Evolutionary conservation across 2,797 vertebrate genomes (phyloP).

Genomic region (Manis crassicaudata): DNA sequence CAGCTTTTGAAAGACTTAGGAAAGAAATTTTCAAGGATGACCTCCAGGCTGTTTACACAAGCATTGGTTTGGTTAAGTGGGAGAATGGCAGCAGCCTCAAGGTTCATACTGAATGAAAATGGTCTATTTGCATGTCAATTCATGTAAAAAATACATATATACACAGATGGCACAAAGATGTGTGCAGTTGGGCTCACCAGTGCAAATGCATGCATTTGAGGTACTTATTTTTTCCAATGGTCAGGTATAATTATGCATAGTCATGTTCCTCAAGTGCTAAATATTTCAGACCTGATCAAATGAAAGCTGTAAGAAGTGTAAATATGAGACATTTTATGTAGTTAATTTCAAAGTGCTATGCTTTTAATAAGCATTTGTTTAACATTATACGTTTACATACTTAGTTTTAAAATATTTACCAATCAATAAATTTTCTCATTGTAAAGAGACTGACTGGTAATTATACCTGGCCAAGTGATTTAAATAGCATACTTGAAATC

Average conservation of each 20-base stretch:
- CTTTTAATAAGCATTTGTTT: constrained; percentile 56
- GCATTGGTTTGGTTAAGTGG: constrained; percentile 72
- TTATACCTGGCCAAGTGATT: constrained; percentile 81
- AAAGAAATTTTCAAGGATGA: constrained; percentile 61
- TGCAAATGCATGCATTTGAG: constrained; percentile 86
- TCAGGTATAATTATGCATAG: constrained; percentile 80
- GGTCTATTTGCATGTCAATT: constrained; percentile 24
- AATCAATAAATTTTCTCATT: constrained; percentile 50
- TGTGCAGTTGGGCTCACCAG: constrained; percentile 81
- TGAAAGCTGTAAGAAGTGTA: constrained; percentile 53
- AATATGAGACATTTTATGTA: constrained; percentile 62
- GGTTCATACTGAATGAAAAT: constrained; percentile 47
- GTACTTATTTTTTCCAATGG: constrained; percentile 81
- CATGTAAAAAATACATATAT: constrained; percentile 73
- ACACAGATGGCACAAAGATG: constrained; percentile 80
- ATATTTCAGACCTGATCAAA: constrained; percentile 72
- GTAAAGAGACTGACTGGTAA: constrained; percentile 68
- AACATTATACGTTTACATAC: constrained; percentile 57
- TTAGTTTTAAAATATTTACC: constrained; percentile 64
- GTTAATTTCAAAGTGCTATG: constrained; percentile 68
- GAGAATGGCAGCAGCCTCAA: constrained; percentile 77
- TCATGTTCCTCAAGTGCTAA: constrained; percentile 67
- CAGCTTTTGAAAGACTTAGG: constrained; percentile 20
- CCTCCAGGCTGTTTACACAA: constrained; percentile 59
- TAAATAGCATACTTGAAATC: constrained; percentile 75